A percentile compares a stretch with the other conserved stretches of the same genome.
Conservation (phyloP, 2,888 invertebrate species). For the Ligdia adustata region DNA sequence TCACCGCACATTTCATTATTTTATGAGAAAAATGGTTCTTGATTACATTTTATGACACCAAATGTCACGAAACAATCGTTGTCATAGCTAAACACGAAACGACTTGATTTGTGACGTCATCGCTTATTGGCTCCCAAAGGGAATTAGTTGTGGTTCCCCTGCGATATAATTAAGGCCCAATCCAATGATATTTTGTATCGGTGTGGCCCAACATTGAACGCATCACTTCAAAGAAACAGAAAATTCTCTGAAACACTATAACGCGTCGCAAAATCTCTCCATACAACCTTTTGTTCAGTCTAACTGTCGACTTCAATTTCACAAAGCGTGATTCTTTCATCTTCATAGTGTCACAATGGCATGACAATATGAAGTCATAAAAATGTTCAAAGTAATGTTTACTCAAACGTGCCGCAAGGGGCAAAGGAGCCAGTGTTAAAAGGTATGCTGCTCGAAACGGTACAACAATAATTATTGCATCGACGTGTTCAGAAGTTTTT, state of each 20-base stretch:
- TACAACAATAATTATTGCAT: slow-evolving; percentile 48
- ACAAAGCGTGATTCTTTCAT: slow-evolving; percentile 26
- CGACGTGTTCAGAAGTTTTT: slow-evolving; percentile 41
- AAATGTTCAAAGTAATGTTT: slow-evolving; percentile 41
- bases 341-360: slow-evolving; percentile 37
- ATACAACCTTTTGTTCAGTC: slow-evolving; percentile 28
- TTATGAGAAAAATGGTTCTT: too few species aligned
- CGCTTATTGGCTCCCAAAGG: too few species aligned
- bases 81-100: too few species aligned
- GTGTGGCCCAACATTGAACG: neutral
- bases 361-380: slow-evolving; percentile 45
- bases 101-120: too few species aligned
- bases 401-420: slow-evolving; percentile 41
- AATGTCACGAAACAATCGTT: too few species aligned
- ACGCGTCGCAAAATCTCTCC: slow-evolving; percentile 26
- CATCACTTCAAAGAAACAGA: slow-evolving; percentile 8
- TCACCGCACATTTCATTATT: too few species aligned
- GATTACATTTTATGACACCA: too few species aligned
- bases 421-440: slow-evolving; percentile 32
- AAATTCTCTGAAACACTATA: slow-evolving; percentile 15
- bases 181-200: too few species aligned
- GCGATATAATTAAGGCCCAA: too few species aligned
- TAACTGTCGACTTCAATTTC: slow-evolving; percentile 34
- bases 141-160: too few species aligned
- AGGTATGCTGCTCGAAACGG: slow-evolving; percentile 37